Conservation (phyloP, 2,113 vertebrate genomes). For the Chaetops frenatus region DNA sequence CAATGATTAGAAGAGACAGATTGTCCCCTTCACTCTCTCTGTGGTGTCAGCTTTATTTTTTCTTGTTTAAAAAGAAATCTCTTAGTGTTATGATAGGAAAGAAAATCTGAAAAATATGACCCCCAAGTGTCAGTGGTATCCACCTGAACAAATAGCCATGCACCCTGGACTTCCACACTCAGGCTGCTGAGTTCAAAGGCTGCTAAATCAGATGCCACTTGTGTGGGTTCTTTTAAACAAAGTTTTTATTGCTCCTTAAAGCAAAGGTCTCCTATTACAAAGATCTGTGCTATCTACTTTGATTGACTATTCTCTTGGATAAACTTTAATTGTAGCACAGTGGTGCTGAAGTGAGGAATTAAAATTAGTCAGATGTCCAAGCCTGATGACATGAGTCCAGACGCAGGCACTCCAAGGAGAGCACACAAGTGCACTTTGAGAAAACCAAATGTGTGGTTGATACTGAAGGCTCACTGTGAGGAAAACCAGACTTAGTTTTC, state of each 20-base stretch:
- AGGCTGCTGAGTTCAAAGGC: slow-evolving; percentile 32
- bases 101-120: slow-evolving; percentile 41
- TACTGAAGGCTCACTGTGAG: not conserved
- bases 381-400: not conserved
- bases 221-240: not conserved
- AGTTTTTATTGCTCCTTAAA: slow-evolving; percentile 4
- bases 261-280: not conserved
- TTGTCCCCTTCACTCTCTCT: not conserved
- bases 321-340: not conserved
- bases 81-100: not conserved
- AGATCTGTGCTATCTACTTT: not conserved
- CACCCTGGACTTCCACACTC: not conserved
- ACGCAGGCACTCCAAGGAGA: not conserved
- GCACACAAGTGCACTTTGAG: not conserved
- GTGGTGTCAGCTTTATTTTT: not conserved
- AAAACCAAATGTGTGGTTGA: not conserved
- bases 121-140: not conserved
- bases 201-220: slow-evolving; percentile 11
- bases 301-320: not conserved
- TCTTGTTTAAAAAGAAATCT: not conserved
- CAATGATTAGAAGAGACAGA: not conserved
- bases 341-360: not conserved
- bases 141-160: slow-evolving; percentile 39
- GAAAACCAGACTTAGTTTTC: not conserved
- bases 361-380: not conserved